phyloP scores from a whole-genome alignment of 1,140 invertebrate species.

The Ooceraea biroi region DNA sequence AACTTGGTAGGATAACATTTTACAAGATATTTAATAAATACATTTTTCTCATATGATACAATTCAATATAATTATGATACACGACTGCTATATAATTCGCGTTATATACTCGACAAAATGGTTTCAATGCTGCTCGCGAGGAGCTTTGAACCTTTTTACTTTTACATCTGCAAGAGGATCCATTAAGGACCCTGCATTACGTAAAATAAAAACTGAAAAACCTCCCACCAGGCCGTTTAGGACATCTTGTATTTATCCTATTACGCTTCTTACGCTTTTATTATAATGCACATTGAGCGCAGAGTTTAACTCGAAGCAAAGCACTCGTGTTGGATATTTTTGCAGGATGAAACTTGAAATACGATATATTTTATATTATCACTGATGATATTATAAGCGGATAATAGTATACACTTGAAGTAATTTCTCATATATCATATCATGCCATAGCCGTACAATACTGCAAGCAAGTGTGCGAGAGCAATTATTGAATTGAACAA shows the following conservation, averaged over 20 bases:
- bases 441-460: background rate
- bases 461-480: background rate
- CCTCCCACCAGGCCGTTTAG: conserved; percentile 30
- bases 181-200: conserved; percentile 26
- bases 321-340: conserved; percentile 41
- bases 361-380: conserved; percentile 16
- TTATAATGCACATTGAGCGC: conserved; percentile 28
- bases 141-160: too few relatives aligned
- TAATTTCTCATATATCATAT: conserved; percentile 9
- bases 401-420: conserved; percentile 15
- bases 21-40: background rate
- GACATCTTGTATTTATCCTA: conserved; percentile 23
- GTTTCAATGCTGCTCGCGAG: background rate
- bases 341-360: conserved; percentile 47
- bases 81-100: too few relatives aligned
- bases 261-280: conserved; percentile 37
- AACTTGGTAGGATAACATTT: conserved; percentile 37
- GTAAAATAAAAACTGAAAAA: background rate
- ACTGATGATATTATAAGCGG: background rate
- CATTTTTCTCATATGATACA: too few relatives aligned
- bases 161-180: background rate
- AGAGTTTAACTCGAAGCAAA: conserved; percentile 52
- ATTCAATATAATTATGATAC: too few relatives aligned
- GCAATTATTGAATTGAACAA: background rate
- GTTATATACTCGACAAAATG: background rate